A percentile compares a stretch with the other conserved stretches of the same genome.
phyloP scores from a whole-genome alignment of 2,888 invertebrate genomes.

The Callyntrura guangdongensis region DNA sequence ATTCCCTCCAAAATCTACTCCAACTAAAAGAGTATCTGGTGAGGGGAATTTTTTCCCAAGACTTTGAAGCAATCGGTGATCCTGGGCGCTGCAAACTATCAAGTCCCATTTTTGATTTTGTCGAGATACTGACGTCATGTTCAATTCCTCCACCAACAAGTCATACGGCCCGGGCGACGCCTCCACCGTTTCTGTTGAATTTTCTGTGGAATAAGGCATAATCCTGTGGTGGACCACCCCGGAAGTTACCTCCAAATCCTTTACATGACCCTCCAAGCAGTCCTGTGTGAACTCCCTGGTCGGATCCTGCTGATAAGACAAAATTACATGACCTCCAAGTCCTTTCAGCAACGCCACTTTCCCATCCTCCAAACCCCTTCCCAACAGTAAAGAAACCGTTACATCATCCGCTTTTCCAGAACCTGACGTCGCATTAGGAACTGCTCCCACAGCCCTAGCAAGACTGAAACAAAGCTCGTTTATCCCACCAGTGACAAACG shows the following conservation, averaged over 20 bases:
- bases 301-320: constrained; percentile 45
- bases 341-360: background rate
- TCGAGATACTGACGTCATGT: background rate
- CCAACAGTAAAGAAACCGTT: constrained; percentile 25
- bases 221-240: background rate
- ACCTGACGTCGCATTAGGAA: too few relatives aligned
- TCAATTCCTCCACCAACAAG: background rate
- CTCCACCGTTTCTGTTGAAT: background rate
- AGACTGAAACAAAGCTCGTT: constrained; percentile 53
- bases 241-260: constrained; percentile 17
- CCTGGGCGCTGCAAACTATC: constrained; percentile 22
- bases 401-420: background rate
- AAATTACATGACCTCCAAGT: constrained; percentile 40
- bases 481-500: constrained; percentile 50
- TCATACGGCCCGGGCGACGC: constrained; percentile 5
- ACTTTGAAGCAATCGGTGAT: background rate
- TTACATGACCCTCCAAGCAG: constrained; percentile 28
- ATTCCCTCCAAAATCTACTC: constrained; percentile 30
- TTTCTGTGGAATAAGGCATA: background rate
- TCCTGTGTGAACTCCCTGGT: background rate
- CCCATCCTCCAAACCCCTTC: background rate
- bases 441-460: constrained; percentile 31
- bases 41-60: background rate
- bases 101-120: constrained; percentile 24
- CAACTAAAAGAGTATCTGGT: background rate